These are phyloP conservation scores for Torymus auratus DNA, from an alignment of 2,888 invertebrate species.

Conservation along the genomic window DNA sequence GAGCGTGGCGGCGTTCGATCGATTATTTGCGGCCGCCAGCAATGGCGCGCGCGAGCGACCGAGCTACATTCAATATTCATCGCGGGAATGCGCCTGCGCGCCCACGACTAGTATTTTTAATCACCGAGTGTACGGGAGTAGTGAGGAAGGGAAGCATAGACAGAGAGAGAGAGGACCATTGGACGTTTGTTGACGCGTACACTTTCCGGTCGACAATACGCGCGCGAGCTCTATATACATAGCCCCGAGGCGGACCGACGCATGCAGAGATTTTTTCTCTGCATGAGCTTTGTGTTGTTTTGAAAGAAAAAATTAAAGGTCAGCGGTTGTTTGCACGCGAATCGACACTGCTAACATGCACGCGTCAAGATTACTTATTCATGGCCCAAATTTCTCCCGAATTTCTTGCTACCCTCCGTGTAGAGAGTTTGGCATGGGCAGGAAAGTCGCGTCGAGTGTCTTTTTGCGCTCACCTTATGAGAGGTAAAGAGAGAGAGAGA, in stretches of 20 bases:
- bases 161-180: not conserved
- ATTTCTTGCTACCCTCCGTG: not conserved
- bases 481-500: constrained; percentile 22
- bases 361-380: too few species aligned
- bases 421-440: constrained; percentile 16
- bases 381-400: too few species aligned
- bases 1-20: not conserved
- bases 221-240: too few species aligned
- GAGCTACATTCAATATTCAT: constrained; percentile 27
- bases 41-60: not conserved
- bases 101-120: constrained; percentile 26
- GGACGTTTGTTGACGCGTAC: not conserved
- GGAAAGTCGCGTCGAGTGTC: not conserved
- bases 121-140: constrained; percentile 2
- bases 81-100: constrained; percentile 11
- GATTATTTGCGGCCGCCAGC: not conserved
- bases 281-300: too few species aligned
- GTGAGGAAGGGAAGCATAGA: too few species aligned
- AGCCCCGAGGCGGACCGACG: too few species aligned
- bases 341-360: too few species aligned
- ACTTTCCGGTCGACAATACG: constrained; percentile 3
- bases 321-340: too few species aligned
- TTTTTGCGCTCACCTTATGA: constrained; percentile 16
- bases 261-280: too few species aligned
- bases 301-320: too few species aligned